A percentile compares a stretch with the other conserved stretches of the same genome.
phyloP scores from a whole-genome alignment of 2,113 vertebrate genomes.

The Chrysochloris asiatica region DNA sequence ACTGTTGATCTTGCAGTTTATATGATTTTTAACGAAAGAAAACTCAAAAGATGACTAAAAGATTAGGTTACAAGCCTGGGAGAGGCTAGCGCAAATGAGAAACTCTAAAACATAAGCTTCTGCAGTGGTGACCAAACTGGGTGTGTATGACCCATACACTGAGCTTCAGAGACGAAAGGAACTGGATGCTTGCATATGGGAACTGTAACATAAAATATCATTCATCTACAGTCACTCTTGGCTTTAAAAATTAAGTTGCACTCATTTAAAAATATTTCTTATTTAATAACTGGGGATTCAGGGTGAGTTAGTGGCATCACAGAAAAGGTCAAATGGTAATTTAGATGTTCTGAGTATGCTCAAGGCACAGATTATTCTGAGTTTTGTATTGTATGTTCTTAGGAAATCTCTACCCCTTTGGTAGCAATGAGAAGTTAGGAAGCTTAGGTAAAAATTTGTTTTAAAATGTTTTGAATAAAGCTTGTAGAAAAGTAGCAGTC shows the following conservation, averaged over 20 bases:
- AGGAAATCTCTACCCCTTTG: not conserved
- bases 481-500: not conserved
- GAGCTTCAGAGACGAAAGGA: not conserved
- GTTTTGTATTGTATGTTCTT: not conserved
- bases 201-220: not conserved
- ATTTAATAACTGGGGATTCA: not conserved
- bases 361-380: not conserved
- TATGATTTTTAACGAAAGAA: not conserved
- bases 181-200: not conserved
- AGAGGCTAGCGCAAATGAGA: not conserved
- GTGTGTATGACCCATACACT: not conserved
- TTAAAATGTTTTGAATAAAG: slow-evolving; percentile 16
- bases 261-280: not conserved
- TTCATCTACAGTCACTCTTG: not conserved
- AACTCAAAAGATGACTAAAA: not conserved
- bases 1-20: not conserved
- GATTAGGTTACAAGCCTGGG: not conserved
- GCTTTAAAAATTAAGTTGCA: not conserved
- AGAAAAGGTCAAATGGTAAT: not conserved
- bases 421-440: not conserved
- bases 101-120: not conserved
- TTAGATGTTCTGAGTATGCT: not conserved
- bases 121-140: not conserved
- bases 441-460: not conserved
- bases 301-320: not conserved